phyloP scores from a whole-genome alignment of 2,797 vertebrate genomes.

The Gobionotothen gibberifrons region DNA sequence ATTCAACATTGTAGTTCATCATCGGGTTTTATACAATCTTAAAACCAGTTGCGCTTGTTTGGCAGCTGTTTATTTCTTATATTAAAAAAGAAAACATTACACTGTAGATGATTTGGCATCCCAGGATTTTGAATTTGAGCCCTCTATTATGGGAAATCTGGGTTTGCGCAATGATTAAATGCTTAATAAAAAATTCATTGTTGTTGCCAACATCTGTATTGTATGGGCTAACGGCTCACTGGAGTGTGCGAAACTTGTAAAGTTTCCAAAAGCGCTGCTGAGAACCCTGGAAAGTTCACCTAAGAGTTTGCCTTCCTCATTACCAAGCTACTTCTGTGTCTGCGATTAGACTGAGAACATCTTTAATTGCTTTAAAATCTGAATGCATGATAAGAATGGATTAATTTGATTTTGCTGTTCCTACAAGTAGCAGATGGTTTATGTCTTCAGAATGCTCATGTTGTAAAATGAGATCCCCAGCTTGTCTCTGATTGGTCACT shows the following conservation, averaged over 20 bases:
- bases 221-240: slow-evolving; percentile 97
- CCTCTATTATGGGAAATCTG: slow-evolving; percentile 86
- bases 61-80: slow-evolving; percentile 87
- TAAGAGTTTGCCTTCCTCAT: slow-evolving; percentile 99
- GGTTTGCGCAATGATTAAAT: slow-evolving; percentile 89
- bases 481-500: slow-evolving; percentile 99
- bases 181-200: slow-evolving; percentile 97
- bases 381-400: slow-evolving; percentile 99
- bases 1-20: slow-evolving; percentile 83
- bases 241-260: slow-evolving; percentile 99
- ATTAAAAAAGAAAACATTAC: slow-evolving; percentile 87
- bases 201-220: slow-evolving; percentile 98
- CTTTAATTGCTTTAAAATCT: slow-evolving; percentile 99
- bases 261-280: slow-evolving; percentile 97
- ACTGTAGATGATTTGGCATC: slow-evolving; percentile 84
- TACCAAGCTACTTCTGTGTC: slow-evolving; percentile 97
- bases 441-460: slow-evolving; percentile 99
- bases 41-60: slow-evolving; percentile 83
- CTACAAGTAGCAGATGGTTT: slow-evolving; percentile 99
- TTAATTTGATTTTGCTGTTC: slow-evolving; percentile 99
- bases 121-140: slow-evolving; percentile 82
- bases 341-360: slow-evolving; percentile 99
- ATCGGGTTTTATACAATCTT: slow-evolving; percentile 83
- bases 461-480: slow-evolving; percentile 99
- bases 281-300: slow-evolving; percentile 99